A percentile compares a stretch with the other conserved stretches of the same genome.
Conservation (phyloP, 2,797 vertebrate genomes). For the Arctocebus calabarensis region DNA sequence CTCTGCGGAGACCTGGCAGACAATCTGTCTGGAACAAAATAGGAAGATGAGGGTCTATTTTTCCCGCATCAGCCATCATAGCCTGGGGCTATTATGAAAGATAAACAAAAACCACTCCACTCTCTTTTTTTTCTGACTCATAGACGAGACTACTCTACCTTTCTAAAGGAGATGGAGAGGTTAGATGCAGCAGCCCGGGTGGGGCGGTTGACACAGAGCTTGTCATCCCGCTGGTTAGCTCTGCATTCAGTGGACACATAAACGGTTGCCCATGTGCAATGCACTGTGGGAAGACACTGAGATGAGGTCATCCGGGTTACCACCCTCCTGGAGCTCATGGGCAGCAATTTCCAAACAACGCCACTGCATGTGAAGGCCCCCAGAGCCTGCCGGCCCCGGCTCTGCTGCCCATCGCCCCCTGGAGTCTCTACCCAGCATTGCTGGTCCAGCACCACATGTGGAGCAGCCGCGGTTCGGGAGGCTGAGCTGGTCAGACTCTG, state of each 20-base stretch:
- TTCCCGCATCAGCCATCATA: not conserved
- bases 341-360: not conserved
- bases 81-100: not conserved
- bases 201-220: not conserved
- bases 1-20: not conserved
- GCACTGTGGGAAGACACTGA: fast-evolving
- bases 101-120: not conserved
- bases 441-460: fast-evolving
- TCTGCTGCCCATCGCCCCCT: fast-evolving
- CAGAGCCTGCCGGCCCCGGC: fast-evolving
- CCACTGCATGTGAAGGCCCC: fast-evolving
- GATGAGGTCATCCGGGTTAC: not conserved
- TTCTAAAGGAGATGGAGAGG: not conserved
- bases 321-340: fast-evolving
- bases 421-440: not conserved
- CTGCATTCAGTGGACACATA: not conserved
- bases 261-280: fast-evolving
- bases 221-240: not conserved
- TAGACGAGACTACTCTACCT: not conserved
- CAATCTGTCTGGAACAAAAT: not conserved
- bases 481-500: not conserved
- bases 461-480: not conserved
- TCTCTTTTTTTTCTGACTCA: not conserved
- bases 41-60: not conserved
- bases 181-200: not conserved